phyloP scores from a whole-genome alignment of 2,797 vertebrate species.

The Numenius phaeopus region DNA sequence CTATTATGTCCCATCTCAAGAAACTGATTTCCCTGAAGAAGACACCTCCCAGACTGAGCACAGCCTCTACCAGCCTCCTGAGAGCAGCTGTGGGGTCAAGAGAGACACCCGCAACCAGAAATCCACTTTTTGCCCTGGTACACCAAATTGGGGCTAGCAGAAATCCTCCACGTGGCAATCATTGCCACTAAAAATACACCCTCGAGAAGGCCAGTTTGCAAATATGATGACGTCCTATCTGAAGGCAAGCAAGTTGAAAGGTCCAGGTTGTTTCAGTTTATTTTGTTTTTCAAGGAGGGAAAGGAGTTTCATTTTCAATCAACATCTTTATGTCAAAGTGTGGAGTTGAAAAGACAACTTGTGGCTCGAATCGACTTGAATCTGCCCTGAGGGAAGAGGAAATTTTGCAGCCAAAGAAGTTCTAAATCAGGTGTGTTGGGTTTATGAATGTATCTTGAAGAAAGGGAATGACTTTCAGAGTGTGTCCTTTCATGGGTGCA shows the following conservation, averaged over 20 bases:
- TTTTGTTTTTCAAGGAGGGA: not conserved
- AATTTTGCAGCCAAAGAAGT: not conserved
- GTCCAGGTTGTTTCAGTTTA: not conserved
- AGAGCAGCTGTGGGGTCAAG: not conserved
- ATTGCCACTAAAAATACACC: not conserved
- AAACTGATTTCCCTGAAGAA: not conserved
- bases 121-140: not conserved
- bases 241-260: not conserved
- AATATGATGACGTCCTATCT: not conserved
- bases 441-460: not conserved
- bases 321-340: not conserved
- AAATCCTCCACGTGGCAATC: not conserved
- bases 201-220: fast-evolving
- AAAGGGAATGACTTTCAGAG: not conserved
- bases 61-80: not conserved
- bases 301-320: not conserved
- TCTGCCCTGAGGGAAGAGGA: not conserved
- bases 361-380: not conserved
- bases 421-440: not conserved
- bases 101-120: not conserved
- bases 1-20: fast-evolving
- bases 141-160: fast-evolving
- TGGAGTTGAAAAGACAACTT: not conserved
- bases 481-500: fast-evolving
- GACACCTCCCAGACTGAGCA: not conserved